Evolutionary conservation across 2,797 vertebrate species (phyloP).

Genomic region (Schizothorax lantsangensis): DNA sequence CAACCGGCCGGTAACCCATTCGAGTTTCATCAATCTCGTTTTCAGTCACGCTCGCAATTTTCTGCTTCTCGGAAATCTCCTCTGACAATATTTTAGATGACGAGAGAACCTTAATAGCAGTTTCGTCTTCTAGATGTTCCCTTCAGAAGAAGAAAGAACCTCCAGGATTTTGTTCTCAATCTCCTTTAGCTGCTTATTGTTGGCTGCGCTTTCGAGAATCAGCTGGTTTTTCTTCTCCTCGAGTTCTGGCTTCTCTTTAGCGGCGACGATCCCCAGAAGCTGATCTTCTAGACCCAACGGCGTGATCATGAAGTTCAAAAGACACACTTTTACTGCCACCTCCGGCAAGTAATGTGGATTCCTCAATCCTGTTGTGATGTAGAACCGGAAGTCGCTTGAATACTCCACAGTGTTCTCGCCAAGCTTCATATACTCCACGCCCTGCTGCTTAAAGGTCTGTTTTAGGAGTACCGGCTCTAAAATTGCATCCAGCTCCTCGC

Average conservation of each 20-base stretch:
- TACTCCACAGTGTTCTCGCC: slow-evolving; percentile 94
- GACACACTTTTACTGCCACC: slow-evolving; percentile 91
- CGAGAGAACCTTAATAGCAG: slow-evolving; percentile 87
- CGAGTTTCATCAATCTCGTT: slow-evolving; percentile 89
- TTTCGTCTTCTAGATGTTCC: slow-evolving; percentile 95
- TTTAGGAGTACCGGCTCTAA: slow-evolving; percentile 91
- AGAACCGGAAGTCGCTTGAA: slow-evolving; percentile 87
- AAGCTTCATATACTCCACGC: slow-evolving; percentile 90
- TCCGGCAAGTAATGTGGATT: slow-evolving; percentile 97
- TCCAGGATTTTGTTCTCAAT: slow-evolving; percentile 93
- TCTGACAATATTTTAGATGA: slow-evolving; percentile 91
- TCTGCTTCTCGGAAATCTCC: slow-evolving; percentile 91
- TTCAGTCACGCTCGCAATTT: slow-evolving; percentile 86
- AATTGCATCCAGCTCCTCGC: slow-evolving; percentile 91
- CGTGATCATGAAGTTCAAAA: slow-evolving; percentile 97
- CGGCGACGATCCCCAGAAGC: slow-evolving; percentile 90
- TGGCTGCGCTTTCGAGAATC: slow-evolving; percentile 89
- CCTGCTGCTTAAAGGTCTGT: slow-evolving; percentile 92
- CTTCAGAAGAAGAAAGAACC: slow-evolving; percentile 88
- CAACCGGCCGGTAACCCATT: slow-evolving; percentile 91
- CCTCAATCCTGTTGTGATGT: slow-evolving; percentile 91
- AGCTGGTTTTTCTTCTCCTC: slow-evolving; percentile 93
- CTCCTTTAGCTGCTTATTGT: slow-evolving; percentile 92
- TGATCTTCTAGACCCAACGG: slow-evolving; percentile 94
- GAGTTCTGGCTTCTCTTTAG: slow-evolving; percentile 92